Evolutionary conservation across 2,113 vertebrate species (phyloP), one percentile per base, ranked within the genome.

Genomic region (Brachyistius frenatus): DNA sequence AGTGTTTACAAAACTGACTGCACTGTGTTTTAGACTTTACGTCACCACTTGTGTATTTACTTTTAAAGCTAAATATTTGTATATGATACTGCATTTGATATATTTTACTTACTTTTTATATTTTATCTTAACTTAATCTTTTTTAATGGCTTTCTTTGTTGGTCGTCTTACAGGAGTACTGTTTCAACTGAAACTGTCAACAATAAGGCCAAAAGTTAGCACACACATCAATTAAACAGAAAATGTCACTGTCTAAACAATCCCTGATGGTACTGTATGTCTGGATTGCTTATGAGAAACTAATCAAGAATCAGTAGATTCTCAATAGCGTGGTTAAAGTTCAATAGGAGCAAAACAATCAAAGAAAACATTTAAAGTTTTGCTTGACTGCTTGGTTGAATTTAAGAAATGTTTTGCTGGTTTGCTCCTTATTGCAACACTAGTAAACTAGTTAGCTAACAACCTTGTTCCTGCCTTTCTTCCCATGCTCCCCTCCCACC

Each of bases 401-500:
- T 44, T 39, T 36, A 14, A 46, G 52, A 61, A 67, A 77, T 47
- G 65, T 83, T 68, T 89, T 58, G 23, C 66, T 32, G 39, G 1
- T 55, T 78, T 55, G 86, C 86, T 91, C 84, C 74, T 73, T 53
- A 84, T 88, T 92, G 87, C 72, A 84, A 79, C 78, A 75, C 36
- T 47, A 95, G 93, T 92, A 93, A 95, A 92, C 94, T 76, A 78
- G 82, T 81, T 69, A 64, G 85, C 71, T 98, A 97, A 97, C 95
- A 93, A 95, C 90, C 58, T 82, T 96, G 93, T 96, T 23, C 94
- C 95, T 97, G 93, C 97, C 76, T 85, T 82, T 90, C 74, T 85
- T 80, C 54, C 78, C 65, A 64, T 31, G 71, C 87, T 62, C 78
- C 63, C 79, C 73, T 69, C 68, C 60, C 70, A 70, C 67, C 62